A percentile compares a stretch with the other conserved stretches of the same genome.
Evolutionary conservation across 2,113 vertebrate genomes (phyloP).

Genomic region (Grus americana): DNA sequence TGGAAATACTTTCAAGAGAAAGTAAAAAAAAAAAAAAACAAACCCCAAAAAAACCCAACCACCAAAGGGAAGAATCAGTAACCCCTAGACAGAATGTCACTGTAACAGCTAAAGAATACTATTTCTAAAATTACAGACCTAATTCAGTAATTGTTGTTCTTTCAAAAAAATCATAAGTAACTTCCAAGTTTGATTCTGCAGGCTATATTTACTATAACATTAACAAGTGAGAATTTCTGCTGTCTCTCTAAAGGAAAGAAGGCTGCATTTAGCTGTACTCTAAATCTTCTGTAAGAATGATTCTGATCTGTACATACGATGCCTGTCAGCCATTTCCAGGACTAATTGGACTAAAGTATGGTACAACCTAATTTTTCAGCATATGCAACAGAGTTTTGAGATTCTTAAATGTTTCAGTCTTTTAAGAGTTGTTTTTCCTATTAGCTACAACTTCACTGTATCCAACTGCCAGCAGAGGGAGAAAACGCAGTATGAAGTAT

Average conservation of each 20-base stretch:
- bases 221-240: neutral
- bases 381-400: neutral
- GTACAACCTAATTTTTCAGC: conserved; percentile 23
- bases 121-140: neutral
- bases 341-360: conserved; percentile 33
- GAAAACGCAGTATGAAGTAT: conserved; percentile 60
- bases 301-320: neutral
- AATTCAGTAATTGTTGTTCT: neutral
- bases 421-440: conserved; percentile 11
- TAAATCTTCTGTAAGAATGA: neutral
- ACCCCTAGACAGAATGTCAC: neutral
- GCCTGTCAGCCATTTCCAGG: conserved; percentile 12
- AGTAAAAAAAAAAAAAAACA: neutral
- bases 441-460: conserved; percentile 18
- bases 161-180: neutral
- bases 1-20: neutral
- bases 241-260: neutral
- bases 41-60: too few species aligned
- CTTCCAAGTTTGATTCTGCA: neutral
- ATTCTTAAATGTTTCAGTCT: neutral
- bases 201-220: neutral
- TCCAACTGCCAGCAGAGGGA: conserved; percentile 74
- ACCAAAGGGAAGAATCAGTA: neutral
- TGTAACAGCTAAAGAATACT: neutral
- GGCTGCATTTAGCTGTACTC: neutral